These are phyloP conservation scores for Drosophila takahashii DNA, from an alignment of 1,140 invertebrate genomes.

Conservation along the genomic window DNA sequence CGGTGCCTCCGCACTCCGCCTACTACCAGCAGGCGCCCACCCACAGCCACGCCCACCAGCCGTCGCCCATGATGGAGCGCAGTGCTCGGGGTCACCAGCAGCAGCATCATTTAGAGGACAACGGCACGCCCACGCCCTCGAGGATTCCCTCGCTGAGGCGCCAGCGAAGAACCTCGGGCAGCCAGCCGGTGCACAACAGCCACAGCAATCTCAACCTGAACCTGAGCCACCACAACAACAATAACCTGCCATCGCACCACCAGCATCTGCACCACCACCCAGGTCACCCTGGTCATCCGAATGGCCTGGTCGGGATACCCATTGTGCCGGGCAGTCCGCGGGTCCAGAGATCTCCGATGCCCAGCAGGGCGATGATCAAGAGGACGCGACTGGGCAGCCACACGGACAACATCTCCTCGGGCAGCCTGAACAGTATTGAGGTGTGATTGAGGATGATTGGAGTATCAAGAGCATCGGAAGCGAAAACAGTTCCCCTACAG, in stretches of 20 bases:
- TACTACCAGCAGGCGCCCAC: constrained; percentile 60
- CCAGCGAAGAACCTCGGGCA: constrained; percentile 70
- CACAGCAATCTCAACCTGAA: constrained; percentile 66
- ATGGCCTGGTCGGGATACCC: constrained; percentile 72
- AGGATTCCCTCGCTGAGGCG: constrained; percentile 76
- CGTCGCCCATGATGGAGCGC: constrained; percentile 73
- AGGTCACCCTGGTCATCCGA: constrained; percentile 16
- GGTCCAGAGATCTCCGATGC: constrained; percentile 81
- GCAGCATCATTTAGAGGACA: constrained; percentile 49
- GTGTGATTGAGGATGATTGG: constrained; percentile 43
- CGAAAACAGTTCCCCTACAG: background rate
- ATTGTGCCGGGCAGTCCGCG: constrained; percentile 82
- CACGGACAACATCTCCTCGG: constrained; percentile 84
- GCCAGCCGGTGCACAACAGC: constrained; percentile 63
- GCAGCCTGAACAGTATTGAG: constrained; percentile 84
- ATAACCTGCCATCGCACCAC: constrained; percentile 65
- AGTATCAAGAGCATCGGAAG: constrained; percentile 1
- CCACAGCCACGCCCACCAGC: constrained; percentile 3
- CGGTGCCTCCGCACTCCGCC: constrained; percentile 73
- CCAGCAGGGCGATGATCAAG: constrained; percentile 75
- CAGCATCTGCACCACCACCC: constrained; percentile 49
- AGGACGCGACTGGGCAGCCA: constrained; percentile 80
- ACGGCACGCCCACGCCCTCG: constrained; percentile 56
- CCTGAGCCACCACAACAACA: constrained; percentile 46
- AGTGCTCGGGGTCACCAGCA: constrained; percentile 69